Percentiles rank a stretch among this genome's conserved stretches.
phyloP scores from a whole-genome alignment of 2,797 vertebrate genomes.

The Emys orbicularis region DNA sequence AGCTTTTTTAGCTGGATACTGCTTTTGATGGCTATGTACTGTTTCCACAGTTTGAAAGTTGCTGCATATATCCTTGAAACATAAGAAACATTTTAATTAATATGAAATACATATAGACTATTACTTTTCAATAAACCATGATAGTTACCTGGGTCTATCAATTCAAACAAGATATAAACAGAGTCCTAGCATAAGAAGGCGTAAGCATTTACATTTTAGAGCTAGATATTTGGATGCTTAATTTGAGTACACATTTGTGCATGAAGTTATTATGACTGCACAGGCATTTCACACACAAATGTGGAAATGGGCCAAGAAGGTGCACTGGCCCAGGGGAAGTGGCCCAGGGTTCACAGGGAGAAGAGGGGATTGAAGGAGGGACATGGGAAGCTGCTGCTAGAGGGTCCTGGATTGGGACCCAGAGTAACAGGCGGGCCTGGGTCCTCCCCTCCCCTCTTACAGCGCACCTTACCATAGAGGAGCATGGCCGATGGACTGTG shows the following conservation, averaged over 20 bases:
- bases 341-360: too few species aligned
- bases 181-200: neutral
- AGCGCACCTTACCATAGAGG: too few species aligned
- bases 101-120: neutral
- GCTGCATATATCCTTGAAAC: neutral
- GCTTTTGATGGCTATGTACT: neutral
- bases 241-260: neutral
- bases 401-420: too few species aligned
- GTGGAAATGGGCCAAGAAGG: neutral
- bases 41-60: neutral
- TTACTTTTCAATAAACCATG: neutral
- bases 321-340: too few species aligned
- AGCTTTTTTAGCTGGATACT: neutral
- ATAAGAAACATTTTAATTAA: neutral
- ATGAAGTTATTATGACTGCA: neutral
- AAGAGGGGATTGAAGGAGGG: too few species aligned
- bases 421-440: too few species aligned
- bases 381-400: too few species aligned
- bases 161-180: neutral
- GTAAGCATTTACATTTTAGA: neutral
- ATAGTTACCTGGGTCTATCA: neutral
- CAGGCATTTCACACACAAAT: neutral
- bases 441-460: too few species aligned
- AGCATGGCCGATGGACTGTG: too few species aligned
- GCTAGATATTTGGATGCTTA: neutral